These are phyloP conservation scores for Poeciliopsis infans DNA, from an alignment of 2,797 vertebrate species.

Conservation along the genomic window DNA sequence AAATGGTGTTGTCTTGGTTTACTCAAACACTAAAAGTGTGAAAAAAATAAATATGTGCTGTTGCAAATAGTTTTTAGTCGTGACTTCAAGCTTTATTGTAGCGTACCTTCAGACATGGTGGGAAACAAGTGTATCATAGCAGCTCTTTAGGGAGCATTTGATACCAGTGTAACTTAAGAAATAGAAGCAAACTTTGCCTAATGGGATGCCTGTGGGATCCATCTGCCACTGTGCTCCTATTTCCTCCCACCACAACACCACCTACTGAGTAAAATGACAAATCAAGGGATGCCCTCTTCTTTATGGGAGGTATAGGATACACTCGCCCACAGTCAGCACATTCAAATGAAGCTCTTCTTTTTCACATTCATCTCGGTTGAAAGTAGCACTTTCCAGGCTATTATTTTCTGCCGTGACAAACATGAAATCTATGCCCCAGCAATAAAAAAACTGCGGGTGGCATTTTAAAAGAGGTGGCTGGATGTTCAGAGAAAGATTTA, in stretches of 20 bases:
- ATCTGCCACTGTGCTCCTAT: constrained; percentile 48
- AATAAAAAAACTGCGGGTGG: constrained; percentile 53
- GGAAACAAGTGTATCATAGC: constrained; percentile 52
- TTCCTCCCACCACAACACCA: constrained; percentile 26
- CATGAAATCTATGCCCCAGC: constrained; percentile 58
- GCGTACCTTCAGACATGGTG: constrained; percentile 15
- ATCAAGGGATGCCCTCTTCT: constrained; percentile 52
- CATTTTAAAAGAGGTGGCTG: constrained; percentile 52
- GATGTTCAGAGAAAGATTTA: constrained; percentile 58
- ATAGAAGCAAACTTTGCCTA: constrained; percentile 67
- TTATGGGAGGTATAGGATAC: constrained; percentile 33
- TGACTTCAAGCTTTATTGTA: not conserved
- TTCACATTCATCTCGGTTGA: constrained; percentile 41
- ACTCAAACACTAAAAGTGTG: not conserved
- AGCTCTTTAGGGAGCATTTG: constrained; percentile 45
- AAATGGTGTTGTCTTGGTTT: not conserved
- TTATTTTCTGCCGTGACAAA: constrained; percentile 71
- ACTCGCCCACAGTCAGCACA: constrained; percentile 47
- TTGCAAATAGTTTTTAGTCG: not conserved
- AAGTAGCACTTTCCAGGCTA: constrained; percentile 59
- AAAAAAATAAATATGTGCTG: not conserved
- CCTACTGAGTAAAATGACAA: constrained; percentile 66
- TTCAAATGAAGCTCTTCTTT: constrained; percentile 42
- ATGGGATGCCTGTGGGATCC: constrained; percentile 73
- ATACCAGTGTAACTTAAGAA: constrained; percentile 68